Base-by-base conservation (phyloP, 2,797 vertebrate species). In the Rhodeus uyekii region DNA sequence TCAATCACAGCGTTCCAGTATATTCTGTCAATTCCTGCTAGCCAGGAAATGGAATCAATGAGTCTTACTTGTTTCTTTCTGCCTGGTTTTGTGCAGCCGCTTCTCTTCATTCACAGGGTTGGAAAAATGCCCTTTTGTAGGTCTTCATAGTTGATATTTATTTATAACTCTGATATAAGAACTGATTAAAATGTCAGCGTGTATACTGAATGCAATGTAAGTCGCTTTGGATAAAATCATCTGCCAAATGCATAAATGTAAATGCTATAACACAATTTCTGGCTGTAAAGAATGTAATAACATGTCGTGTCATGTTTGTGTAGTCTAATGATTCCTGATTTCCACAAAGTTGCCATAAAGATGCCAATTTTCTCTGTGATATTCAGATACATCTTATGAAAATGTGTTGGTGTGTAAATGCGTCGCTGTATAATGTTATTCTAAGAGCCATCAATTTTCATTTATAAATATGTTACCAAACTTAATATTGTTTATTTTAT, bases 81-180 rank as follows among this genome's bases (percentile, higher is more conserved):
- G 64, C 12, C 12, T 44, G 27, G 38, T 50, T 53, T 79, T 69
- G 27, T 67, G 19, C 69, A 83, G 0, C 81, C 84, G 10, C 38
- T 83, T 34, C 68, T 87, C 38, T 83, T 83, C 53, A 80, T 55
- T 14, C 44, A 72, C 14, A 76, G 73, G 18, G 38, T 18, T 27
- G 36, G 80, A 3, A 82, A 58, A 82, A 24, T 82, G 24, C 36
- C 61, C 1, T 67, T 76, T 50, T 82, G 36, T 44, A 75, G 13
- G 13, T 48, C 14, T 19, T 1, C 5, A 12, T 61, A 61, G 12
- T n/a, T 46, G 7, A 12, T 24, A 2, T 27, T 44, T 1, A 24
- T 19, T 39, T 9, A 8, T 50, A n/a, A n/a, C 44, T n/a, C n/a
- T n/a, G n/a, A n/a, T n/a, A n/a, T n/a, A n/a, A n/a, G n/a, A n/a